phyloP scores from a whole-genome alignment of 1,140 invertebrate species.

The Pseudomyrmex dendroicus region DNA sequence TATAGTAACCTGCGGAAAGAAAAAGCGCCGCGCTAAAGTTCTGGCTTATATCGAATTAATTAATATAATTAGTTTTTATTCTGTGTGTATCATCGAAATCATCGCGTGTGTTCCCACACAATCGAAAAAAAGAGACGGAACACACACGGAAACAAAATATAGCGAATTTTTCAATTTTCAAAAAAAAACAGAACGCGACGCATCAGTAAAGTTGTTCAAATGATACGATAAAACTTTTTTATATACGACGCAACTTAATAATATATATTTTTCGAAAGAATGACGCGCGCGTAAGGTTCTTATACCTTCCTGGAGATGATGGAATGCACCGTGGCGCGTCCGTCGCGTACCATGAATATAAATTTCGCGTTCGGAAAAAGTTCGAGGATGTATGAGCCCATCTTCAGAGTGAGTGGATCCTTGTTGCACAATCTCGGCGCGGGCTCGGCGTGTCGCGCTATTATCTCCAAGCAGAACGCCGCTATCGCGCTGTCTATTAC shows the following conservation, averaged over 20 bases:
- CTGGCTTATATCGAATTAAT: not conserved
- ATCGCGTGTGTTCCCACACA: no score
- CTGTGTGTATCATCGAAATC: not conserved
- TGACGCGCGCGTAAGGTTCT: not conserved
- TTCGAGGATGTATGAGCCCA: slow-evolving; percentile 93
- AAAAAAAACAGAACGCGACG: not conserved
- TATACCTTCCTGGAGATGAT: slow-evolving; percentile 96
- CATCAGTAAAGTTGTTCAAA: not conserved
- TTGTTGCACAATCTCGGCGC: slow-evolving; percentile 98
- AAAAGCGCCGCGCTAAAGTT: not conserved
- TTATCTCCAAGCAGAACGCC: slow-evolving; percentile 98
- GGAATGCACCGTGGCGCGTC: slow-evolving; percentile 98
- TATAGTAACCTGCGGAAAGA: slow-evolving; percentile 93
- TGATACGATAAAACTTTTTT: not conserved
- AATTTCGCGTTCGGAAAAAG: slow-evolving; percentile 96
- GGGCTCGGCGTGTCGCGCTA: slow-evolving; percentile 97
- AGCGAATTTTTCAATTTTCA: no score
- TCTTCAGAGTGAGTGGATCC: slow-evolving; percentile 98
- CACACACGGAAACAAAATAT: no score
- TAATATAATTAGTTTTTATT: not conserved
- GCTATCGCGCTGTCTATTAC: slow-evolving; percentile 97
- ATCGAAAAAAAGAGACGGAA: no score
- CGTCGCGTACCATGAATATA: slow-evolving; percentile 99
- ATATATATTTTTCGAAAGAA: not conserved
- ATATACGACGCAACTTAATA: slow-evolving; percentile 13